Evolutionary conservation across 1,140 invertebrate species (phyloP), one percentile per base, ranked within the genome.

Genomic region (Chrysomallon squamiferum): DNA sequence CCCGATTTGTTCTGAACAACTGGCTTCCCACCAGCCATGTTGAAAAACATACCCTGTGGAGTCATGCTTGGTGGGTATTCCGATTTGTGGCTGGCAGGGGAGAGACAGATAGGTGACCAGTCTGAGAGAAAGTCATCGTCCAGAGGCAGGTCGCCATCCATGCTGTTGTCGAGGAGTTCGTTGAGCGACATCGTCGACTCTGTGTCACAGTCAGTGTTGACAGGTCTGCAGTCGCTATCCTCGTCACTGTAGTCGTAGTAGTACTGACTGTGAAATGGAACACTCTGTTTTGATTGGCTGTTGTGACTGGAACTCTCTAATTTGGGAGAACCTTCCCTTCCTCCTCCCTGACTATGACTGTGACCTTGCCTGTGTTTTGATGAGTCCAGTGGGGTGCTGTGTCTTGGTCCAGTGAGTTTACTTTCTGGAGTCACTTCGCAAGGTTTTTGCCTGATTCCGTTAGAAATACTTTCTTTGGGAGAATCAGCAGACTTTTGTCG

Each of bases 191-290:
- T 68, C 0, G 75, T 76, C 5, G 80, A 80, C 30, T 73, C 75
- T 11, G 68, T 67, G 60, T 74, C 78, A 43, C 72, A 75, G 27
- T 79, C 71, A 50, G 68, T 68, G 9, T 79, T 77, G 38, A 76
- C 62, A 29, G 73, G 74, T n/a, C 77, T 60, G 33, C 76, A 72
- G 66, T 82, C 80, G 66, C 74, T 77, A 52, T 82, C 78, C 58
- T 80, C 78, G 66, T 80, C 78, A 66, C 77, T 82, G 66, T 78
- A 82, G 38, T 82, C 80, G 65, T 82, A 80, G 61, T 79, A 81
- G 62, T 81, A 81, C 63, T 79, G 73, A 50, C 70, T 69, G 33
- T 66, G 71, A 22, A 57, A 60, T 7, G 72, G 63, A 38, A 68
- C 27, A 2, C 61, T 61, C 41, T 62, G 59, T 54, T 65, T 65